Evolutionary conservation across 2,113 vertebrate genomes (phyloP), one percentile per base, ranked within the genome.

Genomic region (Calonectris borealis): DNA sequence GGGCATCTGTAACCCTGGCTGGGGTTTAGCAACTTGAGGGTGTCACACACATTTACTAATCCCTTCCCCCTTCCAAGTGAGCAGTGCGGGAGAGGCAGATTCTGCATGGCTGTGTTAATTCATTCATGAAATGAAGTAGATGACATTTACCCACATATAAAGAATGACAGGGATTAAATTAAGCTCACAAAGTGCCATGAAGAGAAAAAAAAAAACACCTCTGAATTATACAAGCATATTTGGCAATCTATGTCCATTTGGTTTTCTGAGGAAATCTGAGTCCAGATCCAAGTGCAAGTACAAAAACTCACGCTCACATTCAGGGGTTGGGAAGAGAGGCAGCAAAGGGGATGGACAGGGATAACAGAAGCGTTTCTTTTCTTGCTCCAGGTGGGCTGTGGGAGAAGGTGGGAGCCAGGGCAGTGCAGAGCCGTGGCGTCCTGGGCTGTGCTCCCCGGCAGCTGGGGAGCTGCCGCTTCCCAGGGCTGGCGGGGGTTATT

Each of bases 61-160:
- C 82, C 86, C 83, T 93, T 80, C 83, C 60, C 78, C 82, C 77
- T 72, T 83, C 61, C 54, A 80, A 91, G 54, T 46, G 64, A 94
- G 86, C 78, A 80, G 70, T 7, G 38, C 15, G 3, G 44, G 70
- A 96, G 66, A 92, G 4, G 27, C 54, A 85, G 73, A 60, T 93
- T 91, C 66, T 77, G 71, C 51, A 66, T 38, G 89, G 62, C 91
- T 87, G 86, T 94, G 95, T 85, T 95, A 93, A 97, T 94, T 97
- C 96, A 97, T 96, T 94, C 91, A 94, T 93, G 94, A 95, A 97
- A 96, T 90, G 83, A 96, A 92, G 75, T 80, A 77, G 78, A 91
- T 94, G 94, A 95, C 95, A 96, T 96, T 96, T 97, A 95, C 91
- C 52, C 88, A 92, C 72, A 80, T 93, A 96, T 42, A 94, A 82